These are phyloP conservation scores for Gryon sp. DNA, from an alignment of 1,140 invertebrate species.

Conservation along the genomic window DNA sequence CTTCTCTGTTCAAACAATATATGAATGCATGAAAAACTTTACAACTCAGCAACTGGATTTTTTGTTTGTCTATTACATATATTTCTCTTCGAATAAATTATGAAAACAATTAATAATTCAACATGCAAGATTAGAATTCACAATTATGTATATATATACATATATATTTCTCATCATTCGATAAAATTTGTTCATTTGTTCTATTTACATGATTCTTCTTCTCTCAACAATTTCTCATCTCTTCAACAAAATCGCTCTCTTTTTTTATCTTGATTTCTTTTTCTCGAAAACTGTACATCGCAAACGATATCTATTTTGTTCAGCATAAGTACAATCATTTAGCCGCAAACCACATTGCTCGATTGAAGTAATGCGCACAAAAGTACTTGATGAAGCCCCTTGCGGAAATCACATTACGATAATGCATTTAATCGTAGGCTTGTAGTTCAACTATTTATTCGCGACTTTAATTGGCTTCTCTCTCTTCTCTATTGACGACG, in stretches of 20 bases:
- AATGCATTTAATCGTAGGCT: constrained; percentile 42
- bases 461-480: constrained; percentile 60
- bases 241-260: no score
- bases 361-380: constrained; percentile 58
- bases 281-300: constrained; percentile 34
- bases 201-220: constrained; percentile 37
- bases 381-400: constrained; percentile 45
- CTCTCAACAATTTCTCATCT: no score
- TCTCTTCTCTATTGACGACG: constrained; percentile 59
- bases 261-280: no score
- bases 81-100: constrained; percentile 33
- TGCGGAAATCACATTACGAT: constrained; percentile 54
- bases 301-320: constrained; percentile 42
- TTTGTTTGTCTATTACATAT: constrained; percentile 34
- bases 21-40: constrained; percentile 47
- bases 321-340: constrained; percentile 45
- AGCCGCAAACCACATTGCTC: constrained; percentile 40
- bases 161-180: constrained; percentile 25
- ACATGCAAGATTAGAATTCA: constrained; percentile 34
- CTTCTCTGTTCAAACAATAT: constrained; percentile 14
- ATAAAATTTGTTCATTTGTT: constrained; percentile 47
- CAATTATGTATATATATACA: constrained; percentile 41
- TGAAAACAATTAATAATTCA: constrained; percentile 31
- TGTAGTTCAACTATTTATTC: constrained; percentile 57
- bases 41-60: constrained; percentile 31